Evolutionary conservation across 2,888 invertebrate species (phyloP), one percentile per base, ranked within the genome.

Genomic region (Synanthedon myopaeformis): DNA sequence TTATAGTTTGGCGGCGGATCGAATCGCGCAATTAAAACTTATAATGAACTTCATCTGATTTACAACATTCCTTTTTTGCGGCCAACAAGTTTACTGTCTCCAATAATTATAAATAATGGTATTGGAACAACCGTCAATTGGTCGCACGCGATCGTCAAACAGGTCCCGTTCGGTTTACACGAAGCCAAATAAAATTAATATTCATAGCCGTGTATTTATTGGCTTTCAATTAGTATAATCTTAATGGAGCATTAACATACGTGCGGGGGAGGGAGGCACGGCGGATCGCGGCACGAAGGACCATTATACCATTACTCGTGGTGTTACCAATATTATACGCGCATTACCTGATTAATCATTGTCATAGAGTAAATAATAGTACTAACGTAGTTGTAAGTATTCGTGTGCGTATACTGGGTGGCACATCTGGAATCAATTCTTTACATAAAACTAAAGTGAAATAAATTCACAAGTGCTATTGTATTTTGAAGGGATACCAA

Each of bases 191-290:
- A 83, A 84, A 83, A 85, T 87, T 84, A 84, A 82, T 84, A 87
- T 85, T 87, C 87, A 87, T 87, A 85, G 86, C 81, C 73, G 83
- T 84, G 83, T 87, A 87, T 87, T 87, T 87, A 87, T 86, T 87
- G 87, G 84, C 86, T 85, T 87, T 87, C 87, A 87, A 87, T 87
- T 87, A 87, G 87, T 83, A 79, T 87, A 85, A 87, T 87, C 87
- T 84, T 86, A 85, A 87, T 87, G 84, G 86, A 80, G 83, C 82
- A 85, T 86, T 87, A 85, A 82, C 82, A 84, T 83, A 85, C 75
- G 79, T 76, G 79, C 79, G 76, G 76, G 76, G 78, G 80, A 84
- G 35, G 35, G 76, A 77, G 80, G 76, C 77, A 79, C 79, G 76
- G 76, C 28, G 28, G 28, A 35, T 6, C 28, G 76, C 78, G 81